Percentiles rank a stretch among this genome's conserved stretches.
Conservation (phyloP, 2,888 invertebrate species). For the Taphrorychus bicolor region DNA sequence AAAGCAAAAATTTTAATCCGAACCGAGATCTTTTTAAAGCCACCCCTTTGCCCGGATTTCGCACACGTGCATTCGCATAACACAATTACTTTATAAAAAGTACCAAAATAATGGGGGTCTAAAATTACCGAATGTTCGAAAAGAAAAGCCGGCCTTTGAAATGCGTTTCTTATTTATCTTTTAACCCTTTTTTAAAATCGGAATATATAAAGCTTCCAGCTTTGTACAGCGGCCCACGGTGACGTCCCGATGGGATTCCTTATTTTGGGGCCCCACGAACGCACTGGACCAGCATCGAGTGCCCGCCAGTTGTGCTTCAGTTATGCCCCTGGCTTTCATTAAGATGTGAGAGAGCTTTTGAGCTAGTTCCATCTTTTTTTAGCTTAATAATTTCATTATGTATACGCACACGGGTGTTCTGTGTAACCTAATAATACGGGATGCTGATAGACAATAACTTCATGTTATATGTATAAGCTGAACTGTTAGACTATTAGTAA, state of each 20-base stretch:
- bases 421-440: no score
- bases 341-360: neutral
- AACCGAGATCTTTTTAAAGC: slow-evolving; percentile 26
- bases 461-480: no score
- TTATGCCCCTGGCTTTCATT: neutral
- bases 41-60: slow-evolving; percentile 24
- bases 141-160: slow-evolving; percentile 44
- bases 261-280: neutral
- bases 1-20: slow-evolving; percentile 25
- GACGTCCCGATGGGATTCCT: neutral
- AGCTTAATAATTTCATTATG: no score
- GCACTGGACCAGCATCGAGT: neutral
- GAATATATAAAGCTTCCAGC: slow-evolving; percentile 34
- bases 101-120: slow-evolving; percentile 56
- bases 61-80: slow-evolving; percentile 37
- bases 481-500: no score
- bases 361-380: neutral
- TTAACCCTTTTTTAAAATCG: slow-evolving; percentile 49
- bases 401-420: no score
- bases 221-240: slow-evolving; percentile 21
- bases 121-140: slow-evolving; percentile 52
- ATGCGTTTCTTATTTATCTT: slow-evolving; percentile 51
- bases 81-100: slow-evolving; percentile 45
- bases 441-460: no score
- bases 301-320: no score